Evolutionary conservation across 35 echinoderm and acorn worm species (phyloP).

Genomic region (Ophiothrix spiculata): DNA sequence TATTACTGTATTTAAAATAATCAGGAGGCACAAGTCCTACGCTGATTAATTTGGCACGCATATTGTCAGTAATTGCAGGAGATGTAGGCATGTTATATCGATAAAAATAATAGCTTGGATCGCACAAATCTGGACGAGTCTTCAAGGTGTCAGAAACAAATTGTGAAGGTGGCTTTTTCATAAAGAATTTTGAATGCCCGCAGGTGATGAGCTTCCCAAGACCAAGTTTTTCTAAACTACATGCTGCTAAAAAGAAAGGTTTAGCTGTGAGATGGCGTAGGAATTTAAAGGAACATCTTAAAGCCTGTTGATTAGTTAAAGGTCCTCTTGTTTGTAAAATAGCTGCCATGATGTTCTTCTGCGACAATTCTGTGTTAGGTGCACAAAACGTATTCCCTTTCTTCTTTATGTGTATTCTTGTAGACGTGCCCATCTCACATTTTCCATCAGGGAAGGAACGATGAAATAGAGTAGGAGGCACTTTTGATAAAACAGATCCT

Average conservation of each 20-base stretch:
- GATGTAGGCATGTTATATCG: neutral
- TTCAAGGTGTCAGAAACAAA: neutral
- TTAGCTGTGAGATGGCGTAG: neutral
- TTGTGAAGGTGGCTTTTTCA: neutral
- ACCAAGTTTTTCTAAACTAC: neutral
- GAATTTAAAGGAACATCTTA: neutral
- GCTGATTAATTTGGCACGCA: neutral
- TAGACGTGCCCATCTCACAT: no score
- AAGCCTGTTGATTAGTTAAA: neutral
- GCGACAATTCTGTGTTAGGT: neutral
- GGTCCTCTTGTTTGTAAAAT: neutral
- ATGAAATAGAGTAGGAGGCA: no score
- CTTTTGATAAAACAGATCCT: no score
- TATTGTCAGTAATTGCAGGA: neutral
- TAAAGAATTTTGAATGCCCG: neutral
- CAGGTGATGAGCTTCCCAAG: neutral
- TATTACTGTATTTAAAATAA: no score
- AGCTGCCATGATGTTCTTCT: neutral
- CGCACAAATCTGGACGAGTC: neutral
- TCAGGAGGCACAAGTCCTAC: neutral
- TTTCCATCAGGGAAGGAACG: no score
- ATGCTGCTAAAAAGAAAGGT: neutral
- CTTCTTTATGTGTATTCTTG: no score
- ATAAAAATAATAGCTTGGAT: neutral
- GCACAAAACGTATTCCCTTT: no score